Evolutionary conservation across 2,797 vertebrate genomes (phyloP), one percentile per base, ranked within the genome.

Genomic region (Clamator glandarius): DNA sequence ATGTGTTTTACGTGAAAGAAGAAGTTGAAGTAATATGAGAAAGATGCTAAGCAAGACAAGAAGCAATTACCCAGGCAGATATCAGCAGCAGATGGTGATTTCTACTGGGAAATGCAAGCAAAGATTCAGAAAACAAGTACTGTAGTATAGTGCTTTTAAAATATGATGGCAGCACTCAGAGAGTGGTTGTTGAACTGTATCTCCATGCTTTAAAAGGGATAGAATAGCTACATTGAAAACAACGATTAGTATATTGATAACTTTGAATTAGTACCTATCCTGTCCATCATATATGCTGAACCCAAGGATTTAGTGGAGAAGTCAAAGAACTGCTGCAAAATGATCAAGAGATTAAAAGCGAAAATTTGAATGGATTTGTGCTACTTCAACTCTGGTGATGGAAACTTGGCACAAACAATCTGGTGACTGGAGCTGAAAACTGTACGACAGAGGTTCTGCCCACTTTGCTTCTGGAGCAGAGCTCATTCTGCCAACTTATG

Each of bases 1-100:
- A 52, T 76, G 18, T 63, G 24, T 39, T 91, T 87, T 68, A 62
- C 0, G 0, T 81, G 50, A 85, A 84, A 84, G 55, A 80, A 83
- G 24, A 75, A 74, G 35, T 46, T 69, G 48, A 11, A 93, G 25
- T 41, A 72, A 66, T 82, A 51, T 50, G 29, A 76, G 64, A 70
- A 89, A 90, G 55, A 83, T 29, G 21, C 66, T 84, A 90, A 90
- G 35, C n/a, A 81, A 64, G 19, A 95, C 46, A 92, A 91, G 57
- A 90, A 95, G 92, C 89, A 74, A 87, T 86, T 92, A 85, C 15
- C 10, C 69, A 89, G 92, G 90, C 87, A 94, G 93, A 92, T 76
- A 95, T 36, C 84, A 94, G 89, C 63, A 97, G 91, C 97, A 98
- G 96, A 97, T 97, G 96, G 96, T 86, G 86, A 91, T 94, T 91